Conservation (phyloP, 2,113 vertebrate species). For the Piliocolobus tephrosceles region DNA sequence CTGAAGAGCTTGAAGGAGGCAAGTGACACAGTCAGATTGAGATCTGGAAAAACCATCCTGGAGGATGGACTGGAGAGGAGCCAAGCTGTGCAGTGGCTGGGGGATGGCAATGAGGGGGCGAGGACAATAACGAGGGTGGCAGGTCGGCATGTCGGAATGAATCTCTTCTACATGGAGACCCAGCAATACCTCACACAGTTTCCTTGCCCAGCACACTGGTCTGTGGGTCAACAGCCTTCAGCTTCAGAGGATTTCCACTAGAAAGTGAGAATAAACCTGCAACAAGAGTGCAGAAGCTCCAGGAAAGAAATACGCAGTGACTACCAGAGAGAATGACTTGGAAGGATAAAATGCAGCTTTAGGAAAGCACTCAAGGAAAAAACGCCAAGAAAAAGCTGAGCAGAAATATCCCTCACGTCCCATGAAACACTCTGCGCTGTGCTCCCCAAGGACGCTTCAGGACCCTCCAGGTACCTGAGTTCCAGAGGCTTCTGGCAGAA, state of each 20-base stretch:
- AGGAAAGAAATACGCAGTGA: neutral
- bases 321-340: neutral
- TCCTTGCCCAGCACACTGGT: too few relatives aligned
- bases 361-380: neutral
- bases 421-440: neutral
- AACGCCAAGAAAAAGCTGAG: neutral
- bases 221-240: neutral
- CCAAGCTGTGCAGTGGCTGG: fast-evolving
- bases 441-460: neutral
- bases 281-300: neutral
- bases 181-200: neutral
- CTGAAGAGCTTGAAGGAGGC: neutral
- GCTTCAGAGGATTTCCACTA: neutral
- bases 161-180: neutral
- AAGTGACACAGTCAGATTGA: neutral
- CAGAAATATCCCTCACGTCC: neutral
- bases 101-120: too few relatives aligned
- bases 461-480: neutral
- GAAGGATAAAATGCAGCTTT: neutral
- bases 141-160: neutral
- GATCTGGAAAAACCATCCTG: neutral
- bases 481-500: neutral
- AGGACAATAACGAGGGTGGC: too few relatives aligned
- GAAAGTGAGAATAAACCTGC: neutral
- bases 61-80: neutral